Evolutionary conservation across 2,888 invertebrate species (phyloP).

Genomic region (Hypercompe scribonia): DNA sequence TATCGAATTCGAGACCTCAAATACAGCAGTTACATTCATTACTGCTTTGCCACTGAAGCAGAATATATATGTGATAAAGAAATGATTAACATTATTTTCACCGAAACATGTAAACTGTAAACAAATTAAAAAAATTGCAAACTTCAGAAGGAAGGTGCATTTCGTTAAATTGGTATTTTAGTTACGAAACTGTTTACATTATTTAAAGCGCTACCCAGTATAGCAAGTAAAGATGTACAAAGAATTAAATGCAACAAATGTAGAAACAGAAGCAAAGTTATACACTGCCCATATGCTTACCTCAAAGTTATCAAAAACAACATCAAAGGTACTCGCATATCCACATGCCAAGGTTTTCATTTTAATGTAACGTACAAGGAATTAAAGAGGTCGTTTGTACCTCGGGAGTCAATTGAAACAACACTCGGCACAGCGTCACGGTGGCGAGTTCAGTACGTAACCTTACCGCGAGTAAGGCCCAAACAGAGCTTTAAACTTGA

Average conservation of each 20-base stretch:
- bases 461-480: slow-evolving; percentile 54
- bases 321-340: slow-evolving; percentile 1
- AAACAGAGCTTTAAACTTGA: slow-evolving; percentile 66
- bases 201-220: not conserved
- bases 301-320: not conserved
- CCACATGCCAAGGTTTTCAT: not conserved
- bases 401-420: slow-evolving; percentile 46
- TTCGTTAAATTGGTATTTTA: no score
- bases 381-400: slow-evolving; percentile 12
- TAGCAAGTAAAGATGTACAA: not conserved
- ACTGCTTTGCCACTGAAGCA: no score
- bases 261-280: not conserved
- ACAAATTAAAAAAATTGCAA: no score
- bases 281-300: not conserved
- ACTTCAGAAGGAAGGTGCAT: no score
- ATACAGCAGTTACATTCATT: no score
- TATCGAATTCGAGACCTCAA: no score
- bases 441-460: slow-evolving; percentile 53
- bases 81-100: no score
- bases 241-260: not conserved
- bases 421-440: slow-evolving; percentile 58
- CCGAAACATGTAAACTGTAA: no score
- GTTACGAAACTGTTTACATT: not conserved
- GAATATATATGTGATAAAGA: no score
- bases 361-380: slow-evolving; percentile 17